Percentiles rank a stretch among this genome's conserved stretches.
These are phyloP conservation scores for Sorex araneus DNA, from an alignment of 2,113 vertebrate genomes.

Conservation along the genomic window DNA sequence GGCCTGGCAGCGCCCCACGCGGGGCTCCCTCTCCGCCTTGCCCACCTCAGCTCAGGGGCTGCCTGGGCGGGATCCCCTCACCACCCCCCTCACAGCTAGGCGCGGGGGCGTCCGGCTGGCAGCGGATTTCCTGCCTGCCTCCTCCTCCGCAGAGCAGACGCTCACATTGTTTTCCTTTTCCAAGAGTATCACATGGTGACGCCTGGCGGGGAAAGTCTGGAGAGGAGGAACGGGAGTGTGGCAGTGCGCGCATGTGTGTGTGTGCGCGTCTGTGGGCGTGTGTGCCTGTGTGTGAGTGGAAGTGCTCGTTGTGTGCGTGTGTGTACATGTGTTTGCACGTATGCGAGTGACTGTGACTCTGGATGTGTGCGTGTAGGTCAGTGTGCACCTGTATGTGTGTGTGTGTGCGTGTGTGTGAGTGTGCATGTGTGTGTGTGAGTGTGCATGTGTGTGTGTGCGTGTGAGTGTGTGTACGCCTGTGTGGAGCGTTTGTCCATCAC, in stretches of 20 bases:
- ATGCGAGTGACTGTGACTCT: background rate
- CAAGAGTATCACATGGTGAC: constrained; percentile 72
- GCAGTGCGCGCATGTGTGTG: too few relatives aligned
- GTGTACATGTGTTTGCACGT: background rate
- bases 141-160: background rate
- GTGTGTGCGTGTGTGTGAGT: background rate
- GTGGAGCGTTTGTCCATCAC: too few relatives aligned
- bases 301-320: background rate
- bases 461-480: background rate
- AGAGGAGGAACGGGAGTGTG: background rate
- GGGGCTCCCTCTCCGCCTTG: background rate
- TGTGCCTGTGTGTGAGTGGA: background rate
- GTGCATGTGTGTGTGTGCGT: background rate
- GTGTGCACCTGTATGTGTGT: background rate
- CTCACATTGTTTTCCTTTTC: constrained; percentile 78
- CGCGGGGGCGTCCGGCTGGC: background rate
- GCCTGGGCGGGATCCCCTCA: background rate
- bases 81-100: background rate
- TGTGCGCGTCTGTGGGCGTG: accelerated
- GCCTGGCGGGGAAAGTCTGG: constrained; percentile 71
- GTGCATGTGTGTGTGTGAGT: background rate
- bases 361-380: background rate
- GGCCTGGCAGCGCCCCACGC: background rate
- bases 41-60: background rate
- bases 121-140: constrained; percentile 69